Conservation (phyloP, 2,113 vertebrate genomes). For the Procavia capensis region DNA sequence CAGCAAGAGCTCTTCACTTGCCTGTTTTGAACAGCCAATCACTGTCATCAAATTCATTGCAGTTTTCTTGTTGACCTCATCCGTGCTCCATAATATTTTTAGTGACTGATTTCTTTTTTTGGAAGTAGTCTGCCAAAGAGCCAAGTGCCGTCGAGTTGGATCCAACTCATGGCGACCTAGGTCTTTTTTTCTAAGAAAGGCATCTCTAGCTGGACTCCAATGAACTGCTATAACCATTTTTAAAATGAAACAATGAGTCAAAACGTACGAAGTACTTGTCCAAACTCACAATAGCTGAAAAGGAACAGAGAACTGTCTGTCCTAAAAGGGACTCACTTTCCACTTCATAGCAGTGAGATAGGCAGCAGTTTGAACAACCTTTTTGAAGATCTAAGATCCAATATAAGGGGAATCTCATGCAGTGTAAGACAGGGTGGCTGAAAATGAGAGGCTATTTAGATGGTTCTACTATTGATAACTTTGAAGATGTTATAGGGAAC, state of each 20-base stretch:
- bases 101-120: no score
- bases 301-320: background rate
- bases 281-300: background rate
- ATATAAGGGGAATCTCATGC: background rate
- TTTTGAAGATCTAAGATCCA: background rate
- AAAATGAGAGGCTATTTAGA: background rate
- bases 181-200: no score
- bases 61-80: background rate
- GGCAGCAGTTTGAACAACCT: background rate
- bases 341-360: background rate
- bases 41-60: background rate
- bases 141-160: no score
- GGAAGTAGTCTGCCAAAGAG: no score
- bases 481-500: background rate
- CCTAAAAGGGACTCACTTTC: constrained; percentile 1
- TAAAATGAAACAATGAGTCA: background rate
- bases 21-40: background rate
- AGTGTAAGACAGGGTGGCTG: background rate
- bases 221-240: no score
- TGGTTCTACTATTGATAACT: background rate
- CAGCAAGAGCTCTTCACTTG: background rate
- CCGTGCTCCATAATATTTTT: no score
- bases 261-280: background rate
- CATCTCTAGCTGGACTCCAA: no score
- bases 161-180: no score